Conservation (phyloP, 2,113 vertebrate genomes). For the Sigmodon hispidus region DNA sequence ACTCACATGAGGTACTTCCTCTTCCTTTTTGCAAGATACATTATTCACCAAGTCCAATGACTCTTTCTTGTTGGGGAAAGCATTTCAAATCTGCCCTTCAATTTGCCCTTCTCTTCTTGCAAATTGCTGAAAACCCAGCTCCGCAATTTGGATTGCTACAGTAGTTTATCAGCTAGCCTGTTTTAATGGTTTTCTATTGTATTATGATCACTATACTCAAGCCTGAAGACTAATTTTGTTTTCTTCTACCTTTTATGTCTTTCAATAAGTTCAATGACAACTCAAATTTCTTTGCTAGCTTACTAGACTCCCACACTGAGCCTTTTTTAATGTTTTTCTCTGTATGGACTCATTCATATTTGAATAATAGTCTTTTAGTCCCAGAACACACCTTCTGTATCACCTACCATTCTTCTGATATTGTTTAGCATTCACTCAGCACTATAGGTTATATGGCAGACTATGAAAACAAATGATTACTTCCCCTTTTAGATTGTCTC, state of each 20-base stretch:
- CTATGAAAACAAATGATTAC: neutral
- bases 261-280: neutral
- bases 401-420: neutral
- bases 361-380: neutral
- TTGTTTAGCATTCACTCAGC: neutral
- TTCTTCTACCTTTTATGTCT: neutral
- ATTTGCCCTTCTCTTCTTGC: neutral
- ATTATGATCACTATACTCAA: neutral
- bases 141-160: neutral
- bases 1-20: too few relatives aligned
- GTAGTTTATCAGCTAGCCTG: neutral
- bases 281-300: neutral
- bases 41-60: neutral
- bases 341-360: neutral
- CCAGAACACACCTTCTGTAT: neutral
- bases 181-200: neutral
- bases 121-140: neutral
- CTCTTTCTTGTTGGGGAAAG: rapidly evolving
- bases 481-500: neutral
- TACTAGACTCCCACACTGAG: neutral
- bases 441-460: neutral
- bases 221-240: neutral
- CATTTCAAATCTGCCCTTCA: neutral
- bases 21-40: neutral
- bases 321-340: neutral